Evolutionary conservation across 2,797 vertebrate genomes (phyloP), one percentile per base, ranked within the genome.

Genomic region (Aselliscus stoliczkanus): DNA sequence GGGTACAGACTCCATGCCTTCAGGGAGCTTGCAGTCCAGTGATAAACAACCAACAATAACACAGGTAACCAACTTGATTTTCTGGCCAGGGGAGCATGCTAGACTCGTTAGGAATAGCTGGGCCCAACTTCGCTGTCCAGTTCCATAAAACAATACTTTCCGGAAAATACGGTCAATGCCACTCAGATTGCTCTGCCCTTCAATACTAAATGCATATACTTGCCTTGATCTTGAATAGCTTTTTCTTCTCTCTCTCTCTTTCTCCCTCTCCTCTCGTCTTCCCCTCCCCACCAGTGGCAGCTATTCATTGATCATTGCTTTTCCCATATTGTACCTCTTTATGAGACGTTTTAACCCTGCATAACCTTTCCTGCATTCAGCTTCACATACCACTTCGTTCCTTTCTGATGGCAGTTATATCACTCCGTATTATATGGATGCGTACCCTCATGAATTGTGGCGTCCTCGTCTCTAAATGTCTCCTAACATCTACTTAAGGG

Each of bases 391-490:
- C 31, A 25, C 23, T 81, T 62, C 3, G 5, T 10, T 58, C 31
- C 54, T 67, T 81, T 58, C 7, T 27, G 4, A 37, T 15, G 42
- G n/a, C 39, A 5, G 1, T n/a, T 6, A 1, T 34, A 2, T 7
- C 18, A 7, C 8, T 67, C 34, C 12, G 1, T 0, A 0, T 25
- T 76, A 1, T 7, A 11, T 56, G 56, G 27, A 47, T 18, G 4
- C 3, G 0, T 42, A 4, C 29, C 17, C 8, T 72, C 37, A 10
- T 11, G 4, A 52, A n/a, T 6, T 14, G 12, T 37, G 12, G 5
- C n/a, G 34, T 52, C 5, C 4, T 54, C 5, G 14, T 42, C 18
- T 52, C 39, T 31, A 21, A 21, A 54, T 47, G 21, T 64, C 39
- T 88, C n/a, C 50, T 34, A 23, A 31, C 12, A 20, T 37, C 91